phyloP scores from a whole-genome alignment of 2,113 vertebrate genomes.

The Microcebus jonahi region DNA sequence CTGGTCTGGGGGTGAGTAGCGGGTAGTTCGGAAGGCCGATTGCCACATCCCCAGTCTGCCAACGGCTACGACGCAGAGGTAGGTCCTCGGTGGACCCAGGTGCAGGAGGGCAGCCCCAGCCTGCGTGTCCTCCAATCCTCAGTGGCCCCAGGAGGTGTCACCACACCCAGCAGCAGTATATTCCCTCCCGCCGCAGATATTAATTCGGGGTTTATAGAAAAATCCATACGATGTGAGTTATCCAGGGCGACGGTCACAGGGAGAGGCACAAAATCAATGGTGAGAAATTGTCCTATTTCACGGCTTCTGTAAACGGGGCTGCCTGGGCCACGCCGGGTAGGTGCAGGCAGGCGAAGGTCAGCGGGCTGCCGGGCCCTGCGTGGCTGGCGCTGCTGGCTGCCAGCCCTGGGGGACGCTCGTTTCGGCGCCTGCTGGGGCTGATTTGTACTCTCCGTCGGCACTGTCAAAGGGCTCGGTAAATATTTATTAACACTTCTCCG shows the following conservation, averaged over 20 bases:
- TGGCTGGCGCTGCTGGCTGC: background rate
- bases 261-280: conserved; percentile 92
- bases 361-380: background rate
- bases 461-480: conserved; percentile 69
- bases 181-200: conserved; percentile 83
- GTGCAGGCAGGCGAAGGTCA: conserved; percentile 45
- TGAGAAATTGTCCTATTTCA: conserved; percentile 95
- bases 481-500: conserved; percentile 65
- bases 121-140: background rate
- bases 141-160: conserved; percentile 62
- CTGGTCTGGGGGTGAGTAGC: background rate
- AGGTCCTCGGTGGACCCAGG: background rate
- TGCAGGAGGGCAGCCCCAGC: background rate
- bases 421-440: background rate
- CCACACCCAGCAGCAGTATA: conserved; percentile 76
- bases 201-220: conserved; percentile 93
- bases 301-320: conserved; percentile 92
- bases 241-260: conserved; percentile 87
- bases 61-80: background rate
- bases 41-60: background rate
- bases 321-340: conserved; percentile 86
- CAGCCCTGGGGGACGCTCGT: background rate
- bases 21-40: background rate
- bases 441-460: conserved; percentile 18
- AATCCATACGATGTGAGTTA: conserved; percentile 95